phyloP scores from a whole-genome alignment of 1,140 invertebrate genomes.

The Cherax quadricarinatus region DNA sequence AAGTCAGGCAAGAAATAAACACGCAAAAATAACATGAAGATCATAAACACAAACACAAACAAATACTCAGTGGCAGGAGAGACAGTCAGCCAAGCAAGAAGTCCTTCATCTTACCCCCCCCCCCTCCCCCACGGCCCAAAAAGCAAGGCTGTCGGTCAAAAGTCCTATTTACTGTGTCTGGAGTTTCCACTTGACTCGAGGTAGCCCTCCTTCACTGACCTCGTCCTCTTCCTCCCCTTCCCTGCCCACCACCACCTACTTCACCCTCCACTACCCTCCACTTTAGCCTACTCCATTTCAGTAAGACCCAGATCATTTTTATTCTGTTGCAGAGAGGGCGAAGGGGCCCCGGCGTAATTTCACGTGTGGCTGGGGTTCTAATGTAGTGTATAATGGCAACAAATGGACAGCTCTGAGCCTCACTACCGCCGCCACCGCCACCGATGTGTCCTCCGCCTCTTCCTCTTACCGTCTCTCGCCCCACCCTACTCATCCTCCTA shows the following conservation, averaged over 20 bases:
- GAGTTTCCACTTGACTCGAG: background rate
- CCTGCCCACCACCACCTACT: background rate
- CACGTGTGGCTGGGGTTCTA: constrained; percentile 70
- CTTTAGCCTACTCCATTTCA: constrained; percentile 57
- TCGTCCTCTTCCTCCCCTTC: background rate
- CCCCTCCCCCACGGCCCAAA: background rate
- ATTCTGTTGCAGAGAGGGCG: constrained; percentile 68
- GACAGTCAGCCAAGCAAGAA: too few relatives aligned
- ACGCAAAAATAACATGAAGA: background rate
- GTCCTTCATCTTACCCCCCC: background rate
- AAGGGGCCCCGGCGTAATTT: constrained; percentile 63
- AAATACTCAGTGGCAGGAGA: background rate
- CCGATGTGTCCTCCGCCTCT: constrained; percentile 22
- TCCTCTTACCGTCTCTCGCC: background rate
- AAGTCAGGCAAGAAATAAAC: background rate
- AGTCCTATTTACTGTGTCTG: constrained; percentile 8
- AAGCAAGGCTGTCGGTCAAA: background rate
- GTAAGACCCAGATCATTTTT: constrained; percentile 66
- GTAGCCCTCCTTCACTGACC: background rate
- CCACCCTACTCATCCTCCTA: background rate
- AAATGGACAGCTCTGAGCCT: constrained; percentile 67
- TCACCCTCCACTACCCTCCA: constrained; percentile 39
- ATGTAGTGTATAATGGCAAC: constrained; percentile 70
- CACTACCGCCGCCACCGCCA: constrained; percentile 41
- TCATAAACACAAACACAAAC: background rate